Evolutionary conservation across 2,888 invertebrate genomes (phyloP).

Genomic region (Tenthredo livida): DNA sequence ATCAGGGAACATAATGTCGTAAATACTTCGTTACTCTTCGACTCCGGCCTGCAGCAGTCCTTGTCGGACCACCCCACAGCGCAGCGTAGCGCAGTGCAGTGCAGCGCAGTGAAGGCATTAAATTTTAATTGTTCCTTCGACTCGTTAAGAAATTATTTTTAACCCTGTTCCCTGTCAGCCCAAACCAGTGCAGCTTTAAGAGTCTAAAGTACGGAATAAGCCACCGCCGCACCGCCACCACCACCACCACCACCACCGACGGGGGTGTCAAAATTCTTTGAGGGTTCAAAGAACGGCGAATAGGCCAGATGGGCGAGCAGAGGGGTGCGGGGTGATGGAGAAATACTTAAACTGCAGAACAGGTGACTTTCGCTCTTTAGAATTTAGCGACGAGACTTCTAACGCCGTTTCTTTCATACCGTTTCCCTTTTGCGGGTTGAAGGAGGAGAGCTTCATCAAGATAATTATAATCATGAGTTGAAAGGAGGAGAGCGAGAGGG

Average conservation of each 20-base stretch:
- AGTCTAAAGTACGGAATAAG: slow-evolving; percentile 15
- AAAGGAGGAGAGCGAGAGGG: background rate
- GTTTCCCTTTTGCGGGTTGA: background rate
- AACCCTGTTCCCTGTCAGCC: background rate
- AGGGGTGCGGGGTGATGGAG: background rate
- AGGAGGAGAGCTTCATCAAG: background rate
- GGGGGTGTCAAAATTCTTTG: slow-evolving; percentile 31
- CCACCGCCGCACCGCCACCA: background rate
- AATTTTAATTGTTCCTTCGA: slow-evolving; percentile 37
- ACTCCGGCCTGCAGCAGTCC: background rate
- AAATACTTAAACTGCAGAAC: slow-evolving; percentile 25
- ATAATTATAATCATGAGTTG: background rate
- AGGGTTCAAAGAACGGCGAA: slow-evolving; percentile 7
- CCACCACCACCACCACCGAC: background rate
- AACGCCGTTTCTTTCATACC: background rate
- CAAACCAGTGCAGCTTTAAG: slow-evolving; percentile 13
- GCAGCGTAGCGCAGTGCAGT: background rate
- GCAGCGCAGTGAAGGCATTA: background rate
- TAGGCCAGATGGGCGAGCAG: background rate
- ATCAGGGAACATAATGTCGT: background rate
- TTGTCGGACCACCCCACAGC: background rate
- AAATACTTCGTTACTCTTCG: background rate
- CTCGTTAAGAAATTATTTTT: slow-evolving; percentile 14
- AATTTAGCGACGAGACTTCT: background rate
- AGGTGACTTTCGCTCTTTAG: slow-evolving; percentile 19